Percentiles rank a stretch among this genome's conserved stretches.
phyloP scores from a whole-genome alignment of 1,140 invertebrate species.

The Pararge aegeria region DNA sequence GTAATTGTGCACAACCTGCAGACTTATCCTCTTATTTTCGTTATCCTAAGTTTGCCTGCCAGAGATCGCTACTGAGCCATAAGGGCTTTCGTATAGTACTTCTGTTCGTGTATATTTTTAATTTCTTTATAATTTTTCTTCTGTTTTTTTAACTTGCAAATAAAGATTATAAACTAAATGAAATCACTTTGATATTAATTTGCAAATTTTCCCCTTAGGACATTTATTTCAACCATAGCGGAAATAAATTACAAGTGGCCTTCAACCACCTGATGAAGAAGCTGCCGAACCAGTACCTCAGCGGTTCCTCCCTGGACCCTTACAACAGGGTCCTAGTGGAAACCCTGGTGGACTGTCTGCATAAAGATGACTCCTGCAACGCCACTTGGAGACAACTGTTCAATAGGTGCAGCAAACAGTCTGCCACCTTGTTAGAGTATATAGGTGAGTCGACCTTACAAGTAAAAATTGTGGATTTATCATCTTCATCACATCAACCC shows the following conservation, averaged over 20 bases:
- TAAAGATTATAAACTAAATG: too few species aligned
- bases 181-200: background rate
- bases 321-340: constrained; percentile 60
- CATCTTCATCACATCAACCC: too few species aligned
- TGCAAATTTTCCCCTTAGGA: constrained; percentile 35
- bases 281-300: constrained; percentile 67
- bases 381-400: constrained; percentile 70
- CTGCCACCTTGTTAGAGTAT: constrained; percentile 65
- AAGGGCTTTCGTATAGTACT: too few species aligned
- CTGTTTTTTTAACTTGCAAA: too few species aligned
- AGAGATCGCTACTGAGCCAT: too few species aligned
- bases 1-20: too few species aligned
- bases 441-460: constrained; percentile 52
- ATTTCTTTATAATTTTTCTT: too few species aligned
- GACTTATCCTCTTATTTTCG: too few species aligned
- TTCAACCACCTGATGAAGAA: constrained; percentile 75
- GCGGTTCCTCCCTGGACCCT: constrained; percentile 46
- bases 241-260: constrained; percentile 70
- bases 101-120: too few species aligned
- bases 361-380: constrained; percentile 63
- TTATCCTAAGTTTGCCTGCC: too few species aligned
- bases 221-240: constrained; percentile 65
- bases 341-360: constrained; percentile 56
- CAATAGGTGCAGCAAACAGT: constrained; percentile 65
- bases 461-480: too few species aligned